Base-by-base conservation (phyloP, 2,797 vertebrate species). In the Spheniscus humboldti region DNA sequence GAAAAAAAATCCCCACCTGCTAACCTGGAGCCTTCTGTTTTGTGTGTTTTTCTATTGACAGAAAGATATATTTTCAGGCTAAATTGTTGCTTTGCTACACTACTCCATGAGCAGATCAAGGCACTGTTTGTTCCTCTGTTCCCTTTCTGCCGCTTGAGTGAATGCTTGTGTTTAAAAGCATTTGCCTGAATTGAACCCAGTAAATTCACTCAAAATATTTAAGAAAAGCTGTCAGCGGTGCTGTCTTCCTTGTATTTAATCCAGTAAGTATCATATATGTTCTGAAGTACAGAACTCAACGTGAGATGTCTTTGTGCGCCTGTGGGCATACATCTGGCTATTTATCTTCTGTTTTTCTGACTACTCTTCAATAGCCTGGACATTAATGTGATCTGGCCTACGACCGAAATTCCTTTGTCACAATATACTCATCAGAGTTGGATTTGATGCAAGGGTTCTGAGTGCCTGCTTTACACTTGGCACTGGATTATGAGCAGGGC, bases 381-480 rank as follows among this genome's bases (percentile, higher is more conserved):
- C 27, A 2, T 52, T 15, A 28, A 39, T 1, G 3, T 11, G 28
- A 41, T 30, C 41, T 4, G 1, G 3, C 8, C 1, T 2, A 52
- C 1, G 5, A 73, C 45, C 5, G 4, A 48, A 73, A 73, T 60
- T 57, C 31, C 33, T 59, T 73, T 89, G 50, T 79, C 47, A 15
- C 13, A 1, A 17, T 35, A 1, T 13, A 18, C 12, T 57, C 37
- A 16, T 33, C 60, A 30, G 31, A 47, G 22, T 0, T 45, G 30
- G 18, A 18, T 37, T 66, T 50, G 60, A 22, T 30, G 53, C 5
- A 17, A 55, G 39, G 18, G 16, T 8, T 63, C 35, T 4, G 30
- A 31, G 37, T 27, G 16, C 13, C 19, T 39, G n/a, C 19, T 50
- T 57, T 16, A 3, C 35, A 48, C n/a, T 69, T 50, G 62, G 66